phyloP scores from a whole-genome alignment of 2,797 vertebrate species.

The Tapirus indicus region DNA sequence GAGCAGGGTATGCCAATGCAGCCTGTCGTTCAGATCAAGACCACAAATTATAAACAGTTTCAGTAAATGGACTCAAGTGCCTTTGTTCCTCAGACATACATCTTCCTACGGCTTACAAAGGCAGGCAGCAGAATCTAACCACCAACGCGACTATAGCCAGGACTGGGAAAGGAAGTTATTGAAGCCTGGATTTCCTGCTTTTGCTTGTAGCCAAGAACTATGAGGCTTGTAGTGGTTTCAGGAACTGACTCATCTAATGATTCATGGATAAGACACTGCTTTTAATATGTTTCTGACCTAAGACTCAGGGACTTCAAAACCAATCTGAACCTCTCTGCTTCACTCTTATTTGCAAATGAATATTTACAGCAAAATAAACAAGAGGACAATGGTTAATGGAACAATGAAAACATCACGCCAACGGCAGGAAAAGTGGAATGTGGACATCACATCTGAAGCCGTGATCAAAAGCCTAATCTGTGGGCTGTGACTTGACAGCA shows the following conservation, averaged over 20 bases:
- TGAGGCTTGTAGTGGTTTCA: conserved; percentile 97
- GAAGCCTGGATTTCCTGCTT: conserved; percentile 98
- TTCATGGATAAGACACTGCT: conserved; percentile 94
- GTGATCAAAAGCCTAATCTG: conserved; percentile 64
- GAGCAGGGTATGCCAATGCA: conserved; percentile 87
- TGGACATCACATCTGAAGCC: not conserved
- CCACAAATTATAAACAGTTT: conserved; percentile 95
- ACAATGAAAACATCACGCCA: conserved; percentile 27
- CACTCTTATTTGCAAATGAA: conserved; percentile 80
- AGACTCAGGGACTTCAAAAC: conserved; percentile 88
- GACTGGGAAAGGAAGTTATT: conserved; percentile 97
- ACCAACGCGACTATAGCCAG: conserved; percentile 90
- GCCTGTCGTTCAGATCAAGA: conserved; percentile 92
- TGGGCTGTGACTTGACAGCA: conserved; percentile 36
- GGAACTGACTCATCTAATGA: conserved; percentile 98
- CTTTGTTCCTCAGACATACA: conserved; percentile 93
- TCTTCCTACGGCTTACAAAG: conserved; percentile 93
- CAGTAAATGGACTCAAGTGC: conserved; percentile 92
- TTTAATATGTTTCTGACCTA: conserved; percentile 92
- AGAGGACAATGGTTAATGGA: not conserved
- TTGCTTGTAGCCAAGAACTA: conserved; percentile 94
- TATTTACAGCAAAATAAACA: conserved; percentile 63
- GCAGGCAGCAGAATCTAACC: conserved; percentile 91
- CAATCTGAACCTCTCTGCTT: conserved; percentile 72
- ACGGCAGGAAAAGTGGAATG: not conserved